Base-by-base conservation (phyloP, 2,888 invertebrate species). In the Myopa testacea region DNA sequence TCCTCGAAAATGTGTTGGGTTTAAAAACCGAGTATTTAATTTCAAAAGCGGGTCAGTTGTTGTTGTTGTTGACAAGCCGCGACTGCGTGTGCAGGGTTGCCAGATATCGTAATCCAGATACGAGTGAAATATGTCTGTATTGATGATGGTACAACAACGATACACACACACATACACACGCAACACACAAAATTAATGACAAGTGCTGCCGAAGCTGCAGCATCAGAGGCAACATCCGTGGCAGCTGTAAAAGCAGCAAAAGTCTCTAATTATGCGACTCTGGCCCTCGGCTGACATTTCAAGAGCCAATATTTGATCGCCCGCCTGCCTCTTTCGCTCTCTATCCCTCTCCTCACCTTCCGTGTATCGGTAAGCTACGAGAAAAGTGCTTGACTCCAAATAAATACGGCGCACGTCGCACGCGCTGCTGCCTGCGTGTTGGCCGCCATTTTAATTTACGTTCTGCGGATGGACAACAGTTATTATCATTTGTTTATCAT, bases 401-500 rank as follows among this genome's bases (percentile, higher is more conserved):
- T 45, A 45, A 45, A 55, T 69, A 52, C 45, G 69, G 69, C 34
- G 69, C 8, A n/a, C 52, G 26, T 52, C 19, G 26, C 12, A 7
- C 45, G 26, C 26, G 26, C 50, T 10, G 26, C 52, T 3, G 50
- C 8, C 70, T 5, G 38, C 38, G 37, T n/a, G 16, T 55, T 5
- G 14, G 55, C 14, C 55, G 55, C 14, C 60, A 60, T 45, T 72
- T 58, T 72, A 62, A 72, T 72, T 37, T 72, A 40, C 26, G 37
- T 8, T 60, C 40, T 72, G 72, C 38, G 60, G 38, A 19, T 60
- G 60, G 58, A 26, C n/a, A 45, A 45, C 45, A 45, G 45, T 40
- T 37, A 37, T 40, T 58, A 72, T 72, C 34, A 60, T n/a, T 14
- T 55, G 55, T 55, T 72, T 72, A 72, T 62, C 58, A 38, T 72